Evolutionary conservation across 2,797 vertebrate species (phyloP).

Genomic region (Pipistrellus pipistrellus): DNA sequence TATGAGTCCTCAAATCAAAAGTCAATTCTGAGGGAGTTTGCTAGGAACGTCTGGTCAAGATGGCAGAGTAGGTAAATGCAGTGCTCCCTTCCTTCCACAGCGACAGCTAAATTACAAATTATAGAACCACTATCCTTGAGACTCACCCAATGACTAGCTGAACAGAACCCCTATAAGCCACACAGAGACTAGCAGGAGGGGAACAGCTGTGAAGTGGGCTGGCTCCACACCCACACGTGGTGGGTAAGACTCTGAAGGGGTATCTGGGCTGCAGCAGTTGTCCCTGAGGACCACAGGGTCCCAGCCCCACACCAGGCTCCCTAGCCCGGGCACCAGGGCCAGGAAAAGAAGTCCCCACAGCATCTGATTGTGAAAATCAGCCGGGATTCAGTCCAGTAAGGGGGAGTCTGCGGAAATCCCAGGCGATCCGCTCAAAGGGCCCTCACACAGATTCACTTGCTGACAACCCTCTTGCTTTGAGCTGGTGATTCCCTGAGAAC

Average conservation of each 20-base stretch:
- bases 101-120: not conserved
- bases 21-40: not conserved
- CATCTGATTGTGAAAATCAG: not conserved
- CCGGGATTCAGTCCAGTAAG: not conserved
- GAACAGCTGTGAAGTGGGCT: not conserved
- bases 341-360: not conserved
- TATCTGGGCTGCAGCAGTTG: not conserved
- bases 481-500: not conserved
- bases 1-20: not conserved
- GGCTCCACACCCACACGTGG: not conserved
- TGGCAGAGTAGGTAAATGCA: not conserved
- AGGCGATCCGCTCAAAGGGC: not conserved
- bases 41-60: not conserved
- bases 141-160: not conserved
- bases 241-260: not conserved
- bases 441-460: not conserved
- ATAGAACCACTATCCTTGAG: not conserved
- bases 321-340: not conserved
- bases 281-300: not conserved
- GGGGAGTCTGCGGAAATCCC: not conserved
- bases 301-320: not conserved
- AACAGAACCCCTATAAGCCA: not conserved
- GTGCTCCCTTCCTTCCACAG: not conserved
- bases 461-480: not conserved
- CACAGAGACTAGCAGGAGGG: not conserved